Evolutionary conservation across 1,140 invertebrate species (phyloP), one percentile per base, ranked within the genome.

Genomic region (Drosophila auraria): DNA sequence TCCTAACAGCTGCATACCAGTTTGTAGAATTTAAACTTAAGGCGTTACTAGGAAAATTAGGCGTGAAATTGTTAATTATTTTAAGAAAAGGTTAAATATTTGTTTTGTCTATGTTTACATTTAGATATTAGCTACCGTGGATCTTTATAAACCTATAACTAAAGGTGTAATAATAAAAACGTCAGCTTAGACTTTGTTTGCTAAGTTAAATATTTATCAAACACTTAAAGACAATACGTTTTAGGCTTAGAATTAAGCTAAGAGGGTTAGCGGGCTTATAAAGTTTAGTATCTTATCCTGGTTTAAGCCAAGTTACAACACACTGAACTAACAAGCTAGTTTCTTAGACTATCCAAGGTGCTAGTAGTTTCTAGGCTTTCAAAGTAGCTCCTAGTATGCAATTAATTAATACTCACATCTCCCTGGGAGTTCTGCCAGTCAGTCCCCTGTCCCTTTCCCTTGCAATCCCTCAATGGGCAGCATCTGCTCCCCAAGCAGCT

Each of bases 401-500:
- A 12, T 5, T 23, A 7, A 27, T 6, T 33, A 12, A 17, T 8
- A 30, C 9, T n/a, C n/a, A 2, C 17, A 15, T 5, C 20, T 57
- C 20, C 14, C 4, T 57, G 54, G 2, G 36, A 38, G 54, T 53
- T 23, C 25, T 53, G 2, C 12, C 14, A 5, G 1, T 3, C n/a
- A n/a, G 23, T 33, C 1, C 3, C 5, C 14, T 15, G 7, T 0
- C 9, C 15, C 56, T 36, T 38, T 0, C 20, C 20, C 11, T 12
- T 15, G 1, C 3, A 17, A 44, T 45, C 38, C 54, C 30, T 25
- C 3, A n/a, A 9, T 61, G 58, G 30, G n/a, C 9, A 12, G 27
- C 20, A 17, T 49, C 23, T 49, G 14, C 36, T 47, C 50, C 30
- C 33, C 36, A 33, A 40, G 27, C 68, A 69, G 64, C 68, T 71